phyloP scores from a whole-genome alignment of 2,113 vertebrate genomes.

The Petroica traversi region DNA sequence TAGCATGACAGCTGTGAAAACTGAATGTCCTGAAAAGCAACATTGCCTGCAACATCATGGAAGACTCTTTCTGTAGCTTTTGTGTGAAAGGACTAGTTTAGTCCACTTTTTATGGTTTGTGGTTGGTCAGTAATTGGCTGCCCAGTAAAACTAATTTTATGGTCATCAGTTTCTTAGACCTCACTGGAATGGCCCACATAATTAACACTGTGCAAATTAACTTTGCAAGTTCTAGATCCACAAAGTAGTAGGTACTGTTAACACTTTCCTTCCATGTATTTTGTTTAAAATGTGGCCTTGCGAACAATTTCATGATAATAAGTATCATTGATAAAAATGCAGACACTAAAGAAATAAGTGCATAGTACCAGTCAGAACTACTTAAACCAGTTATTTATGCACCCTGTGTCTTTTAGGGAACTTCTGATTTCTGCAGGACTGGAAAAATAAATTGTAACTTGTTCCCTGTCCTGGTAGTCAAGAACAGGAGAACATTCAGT shows the following conservation, averaged over 20 bases:
- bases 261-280: not conserved
- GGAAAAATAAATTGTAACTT: not conserved
- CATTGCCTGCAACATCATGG: accelerated
- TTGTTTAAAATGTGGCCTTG: not conserved
- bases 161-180: not conserved
- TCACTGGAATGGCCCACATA: not conserved
- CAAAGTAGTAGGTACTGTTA: not conserved
- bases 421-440: not conserved
- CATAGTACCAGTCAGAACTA: not conserved
- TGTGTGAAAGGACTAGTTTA: not conserved
- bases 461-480: not conserved
- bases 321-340: not conserved
- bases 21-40: not conserved
- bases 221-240: not conserved
- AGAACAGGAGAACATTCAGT: not conserved
- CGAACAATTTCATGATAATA: not conserved
- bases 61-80: not conserved
- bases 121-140: not conserved
- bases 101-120: not conserved
- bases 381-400: not conserved
- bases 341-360: not conserved
- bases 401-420: not conserved
- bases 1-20: not conserved
- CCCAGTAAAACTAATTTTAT: not conserved
- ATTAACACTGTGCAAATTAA: not conserved